A percentile compares a stretch with the other conserved stretches of the same genome.
phyloP scores from a whole-genome alignment of 2,797 vertebrate genomes.

The Acipenser ruthenus region DNA sequence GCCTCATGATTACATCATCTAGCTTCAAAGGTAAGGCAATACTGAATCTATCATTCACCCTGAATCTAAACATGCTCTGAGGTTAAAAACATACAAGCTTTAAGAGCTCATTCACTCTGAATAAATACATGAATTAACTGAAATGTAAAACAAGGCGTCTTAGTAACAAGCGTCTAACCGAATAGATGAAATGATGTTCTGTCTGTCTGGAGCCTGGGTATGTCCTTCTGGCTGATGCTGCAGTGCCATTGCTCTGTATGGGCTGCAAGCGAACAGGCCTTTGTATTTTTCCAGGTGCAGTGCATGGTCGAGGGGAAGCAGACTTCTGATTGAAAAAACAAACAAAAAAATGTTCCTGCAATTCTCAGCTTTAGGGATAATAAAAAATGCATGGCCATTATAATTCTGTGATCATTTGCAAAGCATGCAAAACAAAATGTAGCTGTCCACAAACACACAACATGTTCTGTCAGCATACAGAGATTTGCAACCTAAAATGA shows the following conservation, averaged over 20 bases:
- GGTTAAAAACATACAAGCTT: not conserved
- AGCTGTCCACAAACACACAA: no score
- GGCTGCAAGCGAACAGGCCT: conserved; percentile 67
- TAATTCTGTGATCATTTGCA: no score
- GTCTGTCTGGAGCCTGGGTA: conserved; percentile 38
- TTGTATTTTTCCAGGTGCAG: conserved; percentile 73
- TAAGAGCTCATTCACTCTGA: not conserved
- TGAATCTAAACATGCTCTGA: not conserved
- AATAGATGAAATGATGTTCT: conserved; percentile 39
- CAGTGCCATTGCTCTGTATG: conserved; percentile 44
- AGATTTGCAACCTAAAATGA: no score
- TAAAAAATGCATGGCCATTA: no score
- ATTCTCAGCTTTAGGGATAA: no score
- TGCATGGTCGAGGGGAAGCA: conserved; percentile 65
- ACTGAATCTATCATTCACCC: not conserved
- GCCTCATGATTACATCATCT: no score
- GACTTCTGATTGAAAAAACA: not conserved
- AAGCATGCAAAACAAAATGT: no score
- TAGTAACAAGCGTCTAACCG: conserved; percentile 42
- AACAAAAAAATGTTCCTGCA: no score
- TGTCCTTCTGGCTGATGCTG: conserved; percentile 43
- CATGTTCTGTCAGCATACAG: no score
- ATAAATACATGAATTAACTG: not conserved
- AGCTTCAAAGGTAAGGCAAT: not conserved
- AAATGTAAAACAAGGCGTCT: not conserved